phyloP scores from a whole-genome alignment of 2,797 vertebrate species.

The Steatocranus sp. region DNA sequence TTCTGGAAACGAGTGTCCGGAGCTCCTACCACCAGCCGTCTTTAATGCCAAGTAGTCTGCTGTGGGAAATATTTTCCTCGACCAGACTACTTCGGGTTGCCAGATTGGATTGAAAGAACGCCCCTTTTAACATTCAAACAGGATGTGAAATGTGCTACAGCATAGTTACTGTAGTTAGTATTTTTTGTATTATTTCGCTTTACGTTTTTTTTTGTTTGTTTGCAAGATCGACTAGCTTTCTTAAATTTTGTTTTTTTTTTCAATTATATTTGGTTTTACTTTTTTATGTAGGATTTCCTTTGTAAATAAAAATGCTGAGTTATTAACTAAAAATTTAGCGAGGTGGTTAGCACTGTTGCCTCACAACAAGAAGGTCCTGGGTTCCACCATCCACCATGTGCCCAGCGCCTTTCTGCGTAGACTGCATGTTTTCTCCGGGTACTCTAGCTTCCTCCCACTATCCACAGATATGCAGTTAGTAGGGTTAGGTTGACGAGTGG shows the following conservation, averaged over 20 bases:
- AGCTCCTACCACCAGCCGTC: slow-evolving; percentile 29
- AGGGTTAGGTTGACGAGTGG: neutral
- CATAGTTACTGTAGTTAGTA: neutral
- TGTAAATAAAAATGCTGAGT: neutral
- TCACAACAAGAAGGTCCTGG: neutral
- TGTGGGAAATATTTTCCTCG: slow-evolving; percentile 48
- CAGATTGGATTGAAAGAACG: slow-evolving; percentile 22
- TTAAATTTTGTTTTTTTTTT: neutral
- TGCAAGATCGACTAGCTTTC: neutral
- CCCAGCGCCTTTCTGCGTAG: neutral
- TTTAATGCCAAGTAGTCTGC: slow-evolving; percentile 47
- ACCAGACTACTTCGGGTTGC: slow-evolving; percentile 47
- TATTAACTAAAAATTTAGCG: neutral
- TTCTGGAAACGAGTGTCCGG: slow-evolving; percentile 23
- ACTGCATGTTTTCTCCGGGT: neutral
- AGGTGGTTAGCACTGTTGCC: neutral
- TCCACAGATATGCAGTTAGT: neutral
- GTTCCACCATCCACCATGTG: neutral
- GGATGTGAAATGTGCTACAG: neutral
- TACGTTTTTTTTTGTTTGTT: neutral
- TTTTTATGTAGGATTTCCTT: neutral
- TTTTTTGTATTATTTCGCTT: neutral
- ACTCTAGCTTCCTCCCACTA: neutral
- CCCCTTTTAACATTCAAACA: neutral
- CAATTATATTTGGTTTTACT: neutral